These are phyloP conservation scores for Zophobas morio DNA, from an alignment of 1,140 invertebrate genomes.

Conservation along the genomic window DNA sequence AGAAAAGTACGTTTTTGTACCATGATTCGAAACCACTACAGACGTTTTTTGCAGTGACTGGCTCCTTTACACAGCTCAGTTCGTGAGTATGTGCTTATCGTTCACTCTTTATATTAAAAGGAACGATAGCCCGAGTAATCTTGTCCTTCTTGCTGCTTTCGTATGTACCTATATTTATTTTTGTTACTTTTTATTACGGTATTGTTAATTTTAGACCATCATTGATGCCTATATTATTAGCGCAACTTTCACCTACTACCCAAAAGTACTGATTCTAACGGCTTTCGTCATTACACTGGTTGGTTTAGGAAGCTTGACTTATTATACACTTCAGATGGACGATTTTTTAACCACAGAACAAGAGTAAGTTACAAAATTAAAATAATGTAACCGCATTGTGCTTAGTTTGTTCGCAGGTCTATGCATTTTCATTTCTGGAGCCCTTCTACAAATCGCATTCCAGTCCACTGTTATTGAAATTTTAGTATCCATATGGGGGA, in stretches of 20 bases:
- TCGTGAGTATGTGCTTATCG: slow-evolving; percentile 74
- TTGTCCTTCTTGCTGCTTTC: slow-evolving; percentile 78
- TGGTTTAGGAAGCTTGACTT: slow-evolving; percentile 79
- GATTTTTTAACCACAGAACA: slow-evolving; percentile 85
- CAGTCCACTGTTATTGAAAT: slow-evolving; percentile 79
- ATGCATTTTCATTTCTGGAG: slow-evolving; percentile 79
- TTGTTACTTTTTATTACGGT: slow-evolving; percentile 10
- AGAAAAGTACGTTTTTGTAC: slow-evolving; percentile 72
- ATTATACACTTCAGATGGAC: slow-evolving; percentile 87
- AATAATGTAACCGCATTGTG: slow-evolving; percentile 50
- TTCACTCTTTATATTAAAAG: slow-evolving; percentile 77
- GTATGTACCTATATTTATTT: slow-evolving; percentile 70
- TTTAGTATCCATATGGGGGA: slow-evolving; percentile 78
- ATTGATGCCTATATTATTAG: slow-evolving; percentile 82
- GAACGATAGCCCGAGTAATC: slow-evolving; percentile 77
- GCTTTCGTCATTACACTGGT: slow-evolving; percentile 82
- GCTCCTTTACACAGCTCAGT: slow-evolving; percentile 74
- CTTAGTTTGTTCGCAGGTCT: slow-evolving; percentile 81
- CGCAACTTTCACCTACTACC: slow-evolving; percentile 82
- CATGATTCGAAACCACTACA: neutral
- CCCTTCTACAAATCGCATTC: slow-evolving; percentile 82
- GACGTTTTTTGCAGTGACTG: slow-evolving; percentile 73
- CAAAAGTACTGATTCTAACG: slow-evolving; percentile 80
- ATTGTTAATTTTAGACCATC: slow-evolving; percentile 75
- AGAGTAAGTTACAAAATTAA: slow-evolving; percentile 72